Percentiles rank a stretch among this genome's conserved stretches.
These are phyloP conservation scores for Oikopleura dioica DNA, from an alignment of 23 tunicate genomes.

Conservation along the genomic window DNA sequence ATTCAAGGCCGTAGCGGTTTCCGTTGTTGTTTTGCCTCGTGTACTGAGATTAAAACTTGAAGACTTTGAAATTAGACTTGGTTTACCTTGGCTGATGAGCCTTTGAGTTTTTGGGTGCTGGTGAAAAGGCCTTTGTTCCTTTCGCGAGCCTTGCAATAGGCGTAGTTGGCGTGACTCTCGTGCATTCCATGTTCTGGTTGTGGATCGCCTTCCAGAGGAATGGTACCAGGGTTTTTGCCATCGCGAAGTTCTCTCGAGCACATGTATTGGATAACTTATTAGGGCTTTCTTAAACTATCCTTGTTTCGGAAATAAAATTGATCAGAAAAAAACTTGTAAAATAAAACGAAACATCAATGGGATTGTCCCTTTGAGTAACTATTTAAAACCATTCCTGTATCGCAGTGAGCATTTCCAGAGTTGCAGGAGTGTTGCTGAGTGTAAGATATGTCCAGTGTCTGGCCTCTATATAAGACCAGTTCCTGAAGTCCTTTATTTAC, in stretches of 20 bases:
- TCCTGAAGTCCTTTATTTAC: conserved; percentile 22
- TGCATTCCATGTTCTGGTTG: conserved; percentile 31
- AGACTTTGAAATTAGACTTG: not conserved
- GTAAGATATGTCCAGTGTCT: not conserved
- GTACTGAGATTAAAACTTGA: not conserved
- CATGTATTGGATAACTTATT: conserved; percentile 39
- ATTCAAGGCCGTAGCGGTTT: conserved; percentile 47
- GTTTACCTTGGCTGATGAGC: not conserved
- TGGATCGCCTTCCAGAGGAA: conserved; percentile 19
- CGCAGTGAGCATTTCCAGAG: not conserved
- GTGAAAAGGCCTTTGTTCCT: conserved; percentile 50
- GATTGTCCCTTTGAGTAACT: no score
- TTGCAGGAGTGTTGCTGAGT: not conserved
- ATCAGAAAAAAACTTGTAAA: no score
- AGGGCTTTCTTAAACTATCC: no score
- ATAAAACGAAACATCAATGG: no score
- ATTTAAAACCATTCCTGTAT: no score
- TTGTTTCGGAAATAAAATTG: no score
- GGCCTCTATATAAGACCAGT: not conserved
- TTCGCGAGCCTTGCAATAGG: conserved; percentile 25
- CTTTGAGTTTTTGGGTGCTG: not conserved
- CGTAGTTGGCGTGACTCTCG: conserved; percentile 27
- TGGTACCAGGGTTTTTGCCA: conserved; percentile 34
- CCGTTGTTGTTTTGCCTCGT: conserved; percentile 59
- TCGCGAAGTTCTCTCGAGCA: conserved; percentile 46